phyloP scores from a whole-genome alignment of 2,113 vertebrate genomes.

The Lasiurus cinereus region DNA sequence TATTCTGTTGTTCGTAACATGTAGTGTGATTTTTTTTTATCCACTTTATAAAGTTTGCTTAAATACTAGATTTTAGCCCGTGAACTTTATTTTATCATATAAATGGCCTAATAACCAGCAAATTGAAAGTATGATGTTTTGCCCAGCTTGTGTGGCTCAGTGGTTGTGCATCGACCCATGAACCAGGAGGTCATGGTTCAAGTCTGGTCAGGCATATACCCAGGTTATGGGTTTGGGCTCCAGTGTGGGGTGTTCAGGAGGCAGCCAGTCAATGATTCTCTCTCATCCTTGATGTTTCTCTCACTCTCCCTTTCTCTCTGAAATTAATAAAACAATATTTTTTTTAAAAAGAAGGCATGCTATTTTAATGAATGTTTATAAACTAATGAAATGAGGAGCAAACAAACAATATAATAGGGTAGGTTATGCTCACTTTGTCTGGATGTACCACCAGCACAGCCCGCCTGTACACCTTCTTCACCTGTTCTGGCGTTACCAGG shows the following conservation, averaged over 20 bases:
- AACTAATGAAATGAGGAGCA: neutral
- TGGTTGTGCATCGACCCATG: too few relatives aligned
- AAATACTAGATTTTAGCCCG: neutral
- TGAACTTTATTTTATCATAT: slow-evolving; percentile 6
- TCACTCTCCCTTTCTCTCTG: too few relatives aligned
- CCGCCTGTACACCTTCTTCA: slow-evolving; percentile 97
- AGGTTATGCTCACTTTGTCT: slow-evolving; percentile 93
- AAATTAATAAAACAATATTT: too few relatives aligned
- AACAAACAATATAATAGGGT: rapidly evolving
- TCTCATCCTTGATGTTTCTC: too few relatives aligned
- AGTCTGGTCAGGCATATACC: too few relatives aligned
- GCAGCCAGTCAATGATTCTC: too few relatives aligned
- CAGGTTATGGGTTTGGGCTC: too few relatives aligned
- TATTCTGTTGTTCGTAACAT: neutral
- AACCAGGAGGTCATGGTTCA: too few relatives aligned
- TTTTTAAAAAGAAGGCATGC: neutral
- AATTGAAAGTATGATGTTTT: neutral
- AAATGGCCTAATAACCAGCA: neutral
- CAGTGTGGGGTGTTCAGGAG: too few relatives aligned
- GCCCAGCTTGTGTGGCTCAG: too few relatives aligned
- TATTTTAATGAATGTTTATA: neutral
- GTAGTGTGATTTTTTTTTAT: neutral
- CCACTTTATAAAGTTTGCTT: slow-evolving; percentile 19
- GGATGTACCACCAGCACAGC: slow-evolving; percentile 98
- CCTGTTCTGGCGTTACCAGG: slow-evolving; percentile 98